Conservation (phyloP, 1,140 invertebrate species). For the Pteromalus puparum region DNA sequence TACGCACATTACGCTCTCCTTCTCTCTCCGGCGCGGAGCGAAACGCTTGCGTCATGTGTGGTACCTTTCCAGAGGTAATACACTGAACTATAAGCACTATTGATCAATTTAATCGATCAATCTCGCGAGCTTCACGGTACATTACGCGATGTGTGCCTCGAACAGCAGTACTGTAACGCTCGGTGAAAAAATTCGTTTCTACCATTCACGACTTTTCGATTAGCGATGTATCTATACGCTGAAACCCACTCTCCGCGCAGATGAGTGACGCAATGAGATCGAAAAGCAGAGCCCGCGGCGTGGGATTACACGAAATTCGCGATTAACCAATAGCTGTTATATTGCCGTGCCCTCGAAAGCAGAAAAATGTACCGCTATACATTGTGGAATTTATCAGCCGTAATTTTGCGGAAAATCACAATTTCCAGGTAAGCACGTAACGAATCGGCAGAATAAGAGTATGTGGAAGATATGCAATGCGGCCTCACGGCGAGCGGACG, state of each 20-base stretch:
- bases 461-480: too few relatives aligned
- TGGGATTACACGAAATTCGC: neutral
- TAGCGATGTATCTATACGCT: neutral
- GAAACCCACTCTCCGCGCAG: neutral
- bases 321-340: too few relatives aligned
- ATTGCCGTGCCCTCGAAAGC: too few relatives aligned
- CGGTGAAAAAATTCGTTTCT: slow-evolving; percentile 4
- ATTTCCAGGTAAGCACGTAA: neutral
- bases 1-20: neutral
- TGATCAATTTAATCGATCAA: slow-evolving; percentile 43
- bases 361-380: too few relatives aligned
- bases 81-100: neutral
- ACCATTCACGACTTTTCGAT: slow-evolving; percentile 29
- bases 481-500: neutral
- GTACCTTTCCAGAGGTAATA: neutral
- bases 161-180: too few relatives aligned
- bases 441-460: too few relatives aligned
- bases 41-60: slow-evolving; percentile 11
- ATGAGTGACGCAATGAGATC: neutral
- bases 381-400: too few relatives aligned
- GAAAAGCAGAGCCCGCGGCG: neutral
- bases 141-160: neutral
- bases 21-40: neutral
- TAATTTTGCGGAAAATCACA: neutral
- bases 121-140: slow-evolving; percentile 18